phyloP scores from a whole-genome alignment of 2,797 vertebrate genomes.

The Spatula clypeata region DNA sequence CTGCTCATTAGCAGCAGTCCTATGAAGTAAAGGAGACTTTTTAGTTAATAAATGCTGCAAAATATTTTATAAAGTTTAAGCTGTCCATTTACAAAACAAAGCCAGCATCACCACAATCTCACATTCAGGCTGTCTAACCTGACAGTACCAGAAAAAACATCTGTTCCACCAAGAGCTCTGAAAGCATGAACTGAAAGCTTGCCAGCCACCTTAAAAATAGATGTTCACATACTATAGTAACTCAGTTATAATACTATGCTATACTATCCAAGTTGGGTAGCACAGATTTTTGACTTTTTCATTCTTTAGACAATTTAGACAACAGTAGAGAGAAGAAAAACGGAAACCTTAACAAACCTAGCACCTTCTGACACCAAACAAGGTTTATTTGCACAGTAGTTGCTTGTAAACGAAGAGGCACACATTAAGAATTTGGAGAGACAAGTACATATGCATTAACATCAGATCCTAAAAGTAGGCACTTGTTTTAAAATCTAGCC shows the following conservation, averaged over 20 bases:
- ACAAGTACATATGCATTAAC: background rate
- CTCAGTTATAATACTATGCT: background rate
- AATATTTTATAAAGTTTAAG: background rate
- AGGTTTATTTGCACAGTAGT: background rate
- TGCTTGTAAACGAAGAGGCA: background rate
- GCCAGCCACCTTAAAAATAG: background rate
- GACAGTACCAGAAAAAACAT: background rate
- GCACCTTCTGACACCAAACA: background rate
- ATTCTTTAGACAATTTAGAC: background rate
- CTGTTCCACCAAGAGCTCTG: background rate
- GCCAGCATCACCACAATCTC: rapidly evolving
- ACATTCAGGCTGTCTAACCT: background rate
- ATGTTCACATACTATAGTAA: background rate
- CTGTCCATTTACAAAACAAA: background rate
- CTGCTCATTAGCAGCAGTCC: background rate
- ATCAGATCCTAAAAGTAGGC: background rate
- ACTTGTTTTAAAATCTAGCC: background rate
- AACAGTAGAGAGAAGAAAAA: background rate
- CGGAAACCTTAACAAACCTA: background rate
- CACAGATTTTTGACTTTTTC: background rate
- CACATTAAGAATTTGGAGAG: background rate
- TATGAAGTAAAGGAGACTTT: background rate
- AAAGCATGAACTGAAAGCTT: background rate
- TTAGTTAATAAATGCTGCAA: background rate
- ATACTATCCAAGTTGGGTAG: background rate